phyloP scores from a whole-genome alignment of 2,113 vertebrate genomes.

The Thamnaconus septentrionalis region DNA sequence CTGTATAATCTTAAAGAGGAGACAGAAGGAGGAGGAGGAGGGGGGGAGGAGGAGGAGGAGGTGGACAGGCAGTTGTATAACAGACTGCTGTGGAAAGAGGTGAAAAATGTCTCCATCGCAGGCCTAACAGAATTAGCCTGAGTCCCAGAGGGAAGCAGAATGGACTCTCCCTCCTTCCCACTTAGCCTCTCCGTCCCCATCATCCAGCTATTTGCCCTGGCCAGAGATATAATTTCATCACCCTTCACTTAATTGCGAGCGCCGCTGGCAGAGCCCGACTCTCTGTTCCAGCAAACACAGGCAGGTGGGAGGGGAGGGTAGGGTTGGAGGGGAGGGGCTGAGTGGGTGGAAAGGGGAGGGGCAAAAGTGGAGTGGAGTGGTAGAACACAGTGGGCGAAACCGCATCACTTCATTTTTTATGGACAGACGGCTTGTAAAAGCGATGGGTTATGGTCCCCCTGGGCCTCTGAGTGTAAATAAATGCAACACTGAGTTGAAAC shows the following conservation, averaged over 20 bases:
- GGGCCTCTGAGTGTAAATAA: constrained; percentile 49
- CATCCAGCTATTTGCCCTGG: constrained; percentile 61
- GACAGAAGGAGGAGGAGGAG: constrained; percentile 1
- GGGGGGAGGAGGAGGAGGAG: too few relatives aligned
- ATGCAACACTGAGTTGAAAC: background rate
- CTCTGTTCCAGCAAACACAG: constrained; percentile 49
- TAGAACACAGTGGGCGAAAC: constrained; percentile 51
- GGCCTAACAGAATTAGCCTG: constrained; percentile 68
- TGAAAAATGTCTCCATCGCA: constrained; percentile 65
- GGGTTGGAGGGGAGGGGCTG: too few relatives aligned
- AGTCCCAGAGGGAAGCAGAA: constrained; percentile 57
- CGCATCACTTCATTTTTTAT: constrained; percentile 66
- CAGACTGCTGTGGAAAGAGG: constrained; percentile 50
- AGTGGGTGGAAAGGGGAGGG: constrained; percentile 35
- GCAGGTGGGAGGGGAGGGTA: constrained; percentile 51
- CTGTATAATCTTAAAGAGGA: background rate
- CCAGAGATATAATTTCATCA: constrained; percentile 72
- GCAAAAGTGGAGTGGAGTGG: constrained; percentile 48
- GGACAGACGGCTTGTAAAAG: constrained; percentile 59
- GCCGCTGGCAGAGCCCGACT: constrained; percentile 35
- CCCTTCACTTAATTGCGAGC: constrained; percentile 63
- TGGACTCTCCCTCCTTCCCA: constrained; percentile 64
- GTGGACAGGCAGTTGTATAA: constrained; percentile 32
- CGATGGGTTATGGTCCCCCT: constrained; percentile 38
- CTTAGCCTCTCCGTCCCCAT: constrained; percentile 42